Evolutionary conservation across 2,888 invertebrate genomes (phyloP).

Genomic region (Ornithoptera priamus): DNA sequence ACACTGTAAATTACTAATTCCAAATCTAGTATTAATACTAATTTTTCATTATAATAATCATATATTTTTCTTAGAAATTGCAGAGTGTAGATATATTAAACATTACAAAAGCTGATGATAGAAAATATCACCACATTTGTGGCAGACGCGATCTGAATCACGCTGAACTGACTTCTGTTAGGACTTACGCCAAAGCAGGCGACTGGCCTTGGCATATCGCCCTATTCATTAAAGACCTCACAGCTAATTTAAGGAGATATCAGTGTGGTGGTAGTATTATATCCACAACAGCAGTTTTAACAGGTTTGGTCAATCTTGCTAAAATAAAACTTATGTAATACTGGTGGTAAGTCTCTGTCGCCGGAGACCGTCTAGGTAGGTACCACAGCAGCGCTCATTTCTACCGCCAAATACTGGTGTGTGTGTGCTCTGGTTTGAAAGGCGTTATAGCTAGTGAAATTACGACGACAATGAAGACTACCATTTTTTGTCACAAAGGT

Average conservation of each 20-base stretch:
- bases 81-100: constrained; percentile 50
- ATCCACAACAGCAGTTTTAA: constrained; percentile 65
- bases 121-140: constrained; percentile 53
- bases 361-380: too few species aligned
- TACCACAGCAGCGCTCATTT: too few species aligned
- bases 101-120: constrained; percentile 40
- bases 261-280: constrained; percentile 68
- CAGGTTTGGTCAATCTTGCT: constrained; percentile 46
- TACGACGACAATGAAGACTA: too few species aligned
- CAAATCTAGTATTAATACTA: neutral
- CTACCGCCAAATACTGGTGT: too few species aligned
- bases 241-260: constrained; percentile 42
- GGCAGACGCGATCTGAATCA: constrained; percentile 59
- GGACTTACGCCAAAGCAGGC: constrained; percentile 58
- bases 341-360: too few species aligned
- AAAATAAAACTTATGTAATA: neutral
- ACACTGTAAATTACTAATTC: neutral
- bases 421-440: too few species aligned
- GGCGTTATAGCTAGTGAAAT: too few species aligned
- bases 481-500: too few species aligned
- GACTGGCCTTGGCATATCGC: constrained; percentile 77
- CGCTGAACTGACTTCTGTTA: constrained; percentile 57
- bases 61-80: constrained; percentile 39
- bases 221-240: constrained; percentile 45
- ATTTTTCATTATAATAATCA: too few species aligned